These are phyloP conservation scores for Addax nasomaculatus DNA, from an alignment of 2,113 vertebrate species.

Conservation along the genomic window DNA sequence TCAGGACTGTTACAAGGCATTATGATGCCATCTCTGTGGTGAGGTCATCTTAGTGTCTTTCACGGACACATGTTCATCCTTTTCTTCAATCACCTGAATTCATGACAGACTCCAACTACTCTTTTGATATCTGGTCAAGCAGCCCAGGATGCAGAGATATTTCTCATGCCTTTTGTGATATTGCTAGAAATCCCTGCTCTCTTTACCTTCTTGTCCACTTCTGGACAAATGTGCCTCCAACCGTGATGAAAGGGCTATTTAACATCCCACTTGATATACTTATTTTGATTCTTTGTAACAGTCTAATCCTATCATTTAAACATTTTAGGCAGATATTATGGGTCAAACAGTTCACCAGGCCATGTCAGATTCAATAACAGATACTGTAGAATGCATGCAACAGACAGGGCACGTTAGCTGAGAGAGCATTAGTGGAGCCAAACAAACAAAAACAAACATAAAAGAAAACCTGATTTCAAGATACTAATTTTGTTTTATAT, in stretches of 20 bases:
- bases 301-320: not conserved
- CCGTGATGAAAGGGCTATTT: not conserved
- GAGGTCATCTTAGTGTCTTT: not conserved
- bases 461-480: not conserved
- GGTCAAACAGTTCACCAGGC: not conserved
- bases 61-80: not conserved
- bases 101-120: not conserved
- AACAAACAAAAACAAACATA: not conserved
- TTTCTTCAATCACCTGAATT: not conserved
- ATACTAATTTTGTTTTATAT: not conserved
- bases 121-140: not conserved
- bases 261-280: not conserved
- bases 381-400: not conserved
- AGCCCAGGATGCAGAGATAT: not conserved
- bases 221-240: not conserved
- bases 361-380: not conserved
- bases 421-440: not conserved
- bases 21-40: rapidly evolving
- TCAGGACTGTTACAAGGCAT: not conserved
- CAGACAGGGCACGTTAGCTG: not conserved
- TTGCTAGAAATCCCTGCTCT: not conserved
- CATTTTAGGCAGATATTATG: not conserved
- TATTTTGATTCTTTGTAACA: not conserved
- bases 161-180: not conserved
- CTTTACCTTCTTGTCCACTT: not conserved